Percentiles rank a stretch among this genome's conserved stretches.
These are phyloP conservation scores for Scomber scombrus DNA, from an alignment of 2,113 vertebrate genomes.

Conservation along the genomic window DNA sequence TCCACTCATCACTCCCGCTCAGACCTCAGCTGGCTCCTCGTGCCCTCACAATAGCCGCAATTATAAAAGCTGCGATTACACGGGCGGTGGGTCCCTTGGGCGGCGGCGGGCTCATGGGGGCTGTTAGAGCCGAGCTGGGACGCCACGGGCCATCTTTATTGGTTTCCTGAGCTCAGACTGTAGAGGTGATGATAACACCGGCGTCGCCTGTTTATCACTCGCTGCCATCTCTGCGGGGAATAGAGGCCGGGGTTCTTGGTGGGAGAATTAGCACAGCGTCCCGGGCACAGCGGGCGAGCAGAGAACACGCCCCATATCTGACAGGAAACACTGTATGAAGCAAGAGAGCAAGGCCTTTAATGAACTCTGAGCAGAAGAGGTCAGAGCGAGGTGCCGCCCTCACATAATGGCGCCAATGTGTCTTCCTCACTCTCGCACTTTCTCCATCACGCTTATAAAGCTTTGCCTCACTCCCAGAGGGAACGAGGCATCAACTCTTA, in stretches of 20 bases:
- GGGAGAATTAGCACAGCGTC: slow-evolving; percentile 35
- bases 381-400: slow-evolving; percentile 22
- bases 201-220: slow-evolving; percentile 44
- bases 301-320: slow-evolving; percentile 12
- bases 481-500: slow-evolving; percentile 28
- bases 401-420: not conserved
- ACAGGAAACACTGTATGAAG: slow-evolving; percentile 8
- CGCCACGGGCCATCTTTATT: slow-evolving; percentile 55
- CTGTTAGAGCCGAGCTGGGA: slow-evolving; percentile 52
- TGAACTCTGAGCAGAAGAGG: slow-evolving; percentile 37
- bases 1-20: slow-evolving; percentile 45
- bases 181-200: slow-evolving; percentile 54
- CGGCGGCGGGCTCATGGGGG: slow-evolving; percentile 42
- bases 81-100: slow-evolving; percentile 35
- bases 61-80: slow-evolving; percentile 79
- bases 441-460: not conserved
- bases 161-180: slow-evolving; percentile 31
- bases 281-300: slow-evolving; percentile 28
- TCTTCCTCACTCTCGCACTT: not conserved
- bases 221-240: slow-evolving; percentile 27
- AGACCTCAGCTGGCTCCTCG: slow-evolving; percentile 78
- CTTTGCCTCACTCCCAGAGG: slow-evolving; percentile 2
- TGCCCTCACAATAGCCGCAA: slow-evolving; percentile 75
- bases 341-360: slow-evolving; percentile 29
- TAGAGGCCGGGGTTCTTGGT: slow-evolving; percentile 1